Base-by-base conservation (phyloP, 1,140 invertebrate genomes). In the Micrasema longulum region DNA sequence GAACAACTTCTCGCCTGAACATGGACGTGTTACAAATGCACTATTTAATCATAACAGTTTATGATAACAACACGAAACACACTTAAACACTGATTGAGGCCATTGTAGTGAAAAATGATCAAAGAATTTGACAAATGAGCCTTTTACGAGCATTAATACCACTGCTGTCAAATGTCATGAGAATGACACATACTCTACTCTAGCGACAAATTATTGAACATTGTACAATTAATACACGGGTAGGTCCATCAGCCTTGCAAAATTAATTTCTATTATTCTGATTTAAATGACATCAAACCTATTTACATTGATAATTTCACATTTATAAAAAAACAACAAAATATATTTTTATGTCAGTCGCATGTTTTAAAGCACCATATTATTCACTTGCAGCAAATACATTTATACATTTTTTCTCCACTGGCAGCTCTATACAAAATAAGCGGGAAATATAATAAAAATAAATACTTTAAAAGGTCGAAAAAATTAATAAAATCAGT, bases 131-230 rank as follows among this genome's bases (percentile, higher is more conserved):
- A 63, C 68, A 70, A 52, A 70, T 63, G 60, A 70, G 57, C 68
- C 68, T 70, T 70, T 14, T 41, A 23, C 11, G 18, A 70, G 63
- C 57, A 45, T 70, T 52, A 62, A 63, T 70, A 69, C 31, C 68
- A 70, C 68, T 70, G 41, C 68, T 70, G 68, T 70, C 68, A 70
- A 70, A 70, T 70, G 68, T 70, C 68, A 70, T 62, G 57, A 70
- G 68, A 70, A 52, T 70, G 68, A 70, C 68, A 70, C 68, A 70
- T 70, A 63, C 57, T 64, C 68, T 70, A 64, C 68, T 64, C 68
- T 70, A 64, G 68, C 57, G 68, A 57, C 48, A 57, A 70, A 64
- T 52, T 52, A 48, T 43, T 23, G 68, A 70, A 70, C 68, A 64
- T 31, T 60, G 16, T 12, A 35, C 20, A 57, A n/a, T 57, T 36